These are phyloP conservation scores for Carabus problematicus DNA, from an alignment of 2,888 invertebrate species.

Conservation along the genomic window DNA sequence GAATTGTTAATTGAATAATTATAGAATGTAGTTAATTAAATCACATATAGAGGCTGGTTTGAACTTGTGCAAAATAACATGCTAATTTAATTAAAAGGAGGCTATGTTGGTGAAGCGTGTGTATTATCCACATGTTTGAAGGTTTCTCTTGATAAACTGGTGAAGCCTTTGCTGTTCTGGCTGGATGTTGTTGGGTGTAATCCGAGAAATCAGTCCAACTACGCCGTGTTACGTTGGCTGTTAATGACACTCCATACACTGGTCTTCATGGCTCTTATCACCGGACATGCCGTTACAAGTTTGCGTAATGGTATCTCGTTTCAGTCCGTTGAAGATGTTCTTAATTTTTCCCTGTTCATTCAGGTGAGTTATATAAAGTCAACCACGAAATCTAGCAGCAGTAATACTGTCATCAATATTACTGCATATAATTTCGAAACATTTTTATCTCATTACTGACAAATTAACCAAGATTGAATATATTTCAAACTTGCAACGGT, in stretches of 20 bases:
- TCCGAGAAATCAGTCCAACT: conserved; percentile 19
- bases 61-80: no score
- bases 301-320: conserved; percentile 22
- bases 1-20: no score
- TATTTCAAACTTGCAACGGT: no score
- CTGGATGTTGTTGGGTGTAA: conserved; percentile 30
- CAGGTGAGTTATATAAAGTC: conserved; percentile 25
- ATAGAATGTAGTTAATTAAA: no score
- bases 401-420: no score
- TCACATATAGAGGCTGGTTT: no score
- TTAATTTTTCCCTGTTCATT: conserved; percentile 21
- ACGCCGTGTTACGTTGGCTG: conserved; percentile 20
- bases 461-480: no score
- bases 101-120: no score
- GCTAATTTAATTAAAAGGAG: no score
- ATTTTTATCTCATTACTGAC: no score
- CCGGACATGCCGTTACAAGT: background rate
- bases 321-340: conserved; percentile 20
- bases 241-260: conserved; percentile 8
- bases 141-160: conserved; percentile 16
- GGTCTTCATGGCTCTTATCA: background rate
- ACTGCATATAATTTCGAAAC: no score
- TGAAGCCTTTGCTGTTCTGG: conserved; percentile 14
- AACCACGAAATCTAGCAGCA: background rate
- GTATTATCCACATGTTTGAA: background rate